Conservation (phyloP, 2,113 vertebrate genomes). For the Aplodontia rufa region DNA sequence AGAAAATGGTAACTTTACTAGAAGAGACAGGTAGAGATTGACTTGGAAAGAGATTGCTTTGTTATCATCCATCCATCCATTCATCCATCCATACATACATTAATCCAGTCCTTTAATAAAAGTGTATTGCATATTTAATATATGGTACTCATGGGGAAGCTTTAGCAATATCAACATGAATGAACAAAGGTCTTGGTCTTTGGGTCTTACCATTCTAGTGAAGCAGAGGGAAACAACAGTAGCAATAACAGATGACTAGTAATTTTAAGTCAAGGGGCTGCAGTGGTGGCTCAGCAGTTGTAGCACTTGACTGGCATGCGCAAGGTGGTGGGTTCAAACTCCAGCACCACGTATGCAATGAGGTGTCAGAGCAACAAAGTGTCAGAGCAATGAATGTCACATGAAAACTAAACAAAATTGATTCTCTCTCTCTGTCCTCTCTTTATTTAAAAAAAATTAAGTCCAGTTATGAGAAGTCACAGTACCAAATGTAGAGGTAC, state of each 20-base stretch:
- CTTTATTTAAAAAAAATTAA: too few relatives aligned
- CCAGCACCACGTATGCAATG: too few relatives aligned
- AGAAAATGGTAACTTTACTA: background rate
- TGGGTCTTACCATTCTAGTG: background rate
- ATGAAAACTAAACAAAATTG: too few relatives aligned
- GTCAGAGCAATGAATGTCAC: too few relatives aligned
- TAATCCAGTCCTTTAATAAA: background rate
- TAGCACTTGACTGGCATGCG: too few relatives aligned
- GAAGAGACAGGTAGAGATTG: background rate
- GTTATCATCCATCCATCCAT: background rate
- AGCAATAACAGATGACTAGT: background rate
- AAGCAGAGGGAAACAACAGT: background rate
- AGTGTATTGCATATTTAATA: background rate
- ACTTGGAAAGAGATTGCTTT: background rate
- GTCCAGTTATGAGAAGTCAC: background rate
- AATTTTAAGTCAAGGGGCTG: background rate
- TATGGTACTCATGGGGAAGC: background rate
- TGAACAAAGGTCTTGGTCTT: background rate
- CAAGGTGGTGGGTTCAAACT: too few relatives aligned
- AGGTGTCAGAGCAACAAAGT: too few relatives aligned
- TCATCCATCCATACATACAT: background rate
- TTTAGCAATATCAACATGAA: background rate
- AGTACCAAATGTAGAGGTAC: background rate
- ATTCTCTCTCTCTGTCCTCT: too few relatives aligned
- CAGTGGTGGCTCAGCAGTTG: too few relatives aligned